Evolutionary conservation across 2,888 invertebrate species (phyloP).

Genomic region (Ametastegia equiseti): DNA sequence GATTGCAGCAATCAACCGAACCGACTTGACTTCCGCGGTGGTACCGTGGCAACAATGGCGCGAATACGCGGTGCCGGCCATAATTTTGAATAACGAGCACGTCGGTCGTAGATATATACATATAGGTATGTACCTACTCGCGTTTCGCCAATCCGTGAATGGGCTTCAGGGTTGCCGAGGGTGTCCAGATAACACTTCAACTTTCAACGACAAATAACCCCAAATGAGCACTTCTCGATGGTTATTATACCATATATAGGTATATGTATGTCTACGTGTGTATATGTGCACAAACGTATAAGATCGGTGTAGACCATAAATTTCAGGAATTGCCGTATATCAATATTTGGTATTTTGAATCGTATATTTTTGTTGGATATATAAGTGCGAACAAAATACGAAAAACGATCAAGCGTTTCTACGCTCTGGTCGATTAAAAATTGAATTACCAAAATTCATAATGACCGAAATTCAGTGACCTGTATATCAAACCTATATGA

Average conservation of each 20-base stretch:
- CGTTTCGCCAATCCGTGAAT: slow-evolving; percentile 21
- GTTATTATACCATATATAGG: background rate
- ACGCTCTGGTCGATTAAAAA: too few relatives aligned
- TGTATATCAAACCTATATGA: too few relatives aligned
- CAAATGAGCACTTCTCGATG: slow-evolving; percentile 40
- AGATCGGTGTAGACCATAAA: background rate
- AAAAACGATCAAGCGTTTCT: too few relatives aligned
- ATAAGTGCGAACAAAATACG: too few relatives aligned
- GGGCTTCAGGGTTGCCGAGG: slow-evolving; percentile 7
- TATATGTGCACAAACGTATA: background rate
- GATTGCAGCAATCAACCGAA: slow-evolving; percentile 44
- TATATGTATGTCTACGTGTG: background rate
- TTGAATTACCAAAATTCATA: too few relatives aligned
- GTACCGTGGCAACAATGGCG: slow-evolving; percentile 18
- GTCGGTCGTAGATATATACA: slow-evolving; percentile 19
- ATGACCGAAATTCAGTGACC: too few relatives aligned
- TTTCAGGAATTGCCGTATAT: background rate
- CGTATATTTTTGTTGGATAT: too few relatives aligned
- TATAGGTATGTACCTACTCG: slow-evolving; percentile 12
- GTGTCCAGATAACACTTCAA: slow-evolving; percentile 40
- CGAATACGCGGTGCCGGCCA: slow-evolving; percentile 1
- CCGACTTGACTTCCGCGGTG: slow-evolving; percentile 25
- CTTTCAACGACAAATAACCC: slow-evolving; percentile 37
- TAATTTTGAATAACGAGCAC: slow-evolving; percentile 43
- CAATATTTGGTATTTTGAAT: too few relatives aligned